Conservation (phyloP, 2,888 invertebrate genomes). For the Lucinisca nassula region DNA sequence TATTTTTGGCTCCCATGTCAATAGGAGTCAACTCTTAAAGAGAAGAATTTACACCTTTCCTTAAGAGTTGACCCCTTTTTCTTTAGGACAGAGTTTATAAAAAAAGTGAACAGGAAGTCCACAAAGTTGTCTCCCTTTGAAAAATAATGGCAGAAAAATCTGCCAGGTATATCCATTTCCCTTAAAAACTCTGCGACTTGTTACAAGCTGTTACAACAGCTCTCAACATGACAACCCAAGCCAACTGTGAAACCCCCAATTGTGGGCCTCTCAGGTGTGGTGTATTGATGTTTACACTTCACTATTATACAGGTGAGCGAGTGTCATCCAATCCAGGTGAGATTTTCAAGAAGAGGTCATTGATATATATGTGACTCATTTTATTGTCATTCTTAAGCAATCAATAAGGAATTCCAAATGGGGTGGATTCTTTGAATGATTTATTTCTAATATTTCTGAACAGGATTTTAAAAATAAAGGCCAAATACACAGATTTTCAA, state of each 20-base stretch:
- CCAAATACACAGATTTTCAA: too few species aligned
- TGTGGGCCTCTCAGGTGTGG: slow-evolving; percentile 48
- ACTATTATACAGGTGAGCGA: slow-evolving; percentile 11
- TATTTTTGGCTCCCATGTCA: too few species aligned
- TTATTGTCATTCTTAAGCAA: slow-evolving; percentile 7
- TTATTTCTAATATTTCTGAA: neutral
- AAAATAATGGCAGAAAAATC: too few species aligned
- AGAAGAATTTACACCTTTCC: too few species aligned
- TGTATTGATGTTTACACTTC: slow-evolving; percentile 34
- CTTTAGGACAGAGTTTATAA: too few species aligned
- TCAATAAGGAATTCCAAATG: slow-evolving; percentile 1
- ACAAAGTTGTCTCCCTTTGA: too few species aligned
- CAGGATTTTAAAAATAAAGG: neutral
- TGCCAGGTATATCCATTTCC: too few species aligned
- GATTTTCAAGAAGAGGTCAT: neutral
- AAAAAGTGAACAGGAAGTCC: too few species aligned
- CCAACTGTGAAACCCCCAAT: slow-evolving; percentile 26
- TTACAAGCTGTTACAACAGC: neutral
- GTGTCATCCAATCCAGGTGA: slow-evolving; percentile 11
- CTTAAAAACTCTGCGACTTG: too few species aligned
- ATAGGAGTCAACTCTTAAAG: too few species aligned
- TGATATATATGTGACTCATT: neutral
- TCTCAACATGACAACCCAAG: neutral
- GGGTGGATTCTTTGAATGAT: neutral
- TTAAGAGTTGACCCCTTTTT: too few species aligned